Conservation (phyloP, 1,140 invertebrate genomes). For the Epicauta chinensis region DNA sequence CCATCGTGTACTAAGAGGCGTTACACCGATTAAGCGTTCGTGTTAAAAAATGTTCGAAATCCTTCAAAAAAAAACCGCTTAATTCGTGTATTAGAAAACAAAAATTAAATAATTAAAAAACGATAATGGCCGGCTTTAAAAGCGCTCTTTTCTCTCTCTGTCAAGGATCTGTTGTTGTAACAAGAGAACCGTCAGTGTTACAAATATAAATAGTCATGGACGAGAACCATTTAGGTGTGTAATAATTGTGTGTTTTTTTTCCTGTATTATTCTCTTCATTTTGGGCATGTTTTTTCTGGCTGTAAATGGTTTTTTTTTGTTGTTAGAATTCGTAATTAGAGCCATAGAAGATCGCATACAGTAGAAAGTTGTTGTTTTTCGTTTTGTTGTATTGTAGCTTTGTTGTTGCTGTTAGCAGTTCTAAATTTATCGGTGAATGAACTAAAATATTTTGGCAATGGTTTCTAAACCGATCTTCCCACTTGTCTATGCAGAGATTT, state of each 20-base stretch:
- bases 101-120: no score
- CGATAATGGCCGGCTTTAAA: no score
- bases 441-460: conserved; percentile 17
- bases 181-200: conserved; percentile 15
- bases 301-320: not conserved
- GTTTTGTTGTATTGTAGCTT: not conserved
- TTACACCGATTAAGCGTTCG: no score
- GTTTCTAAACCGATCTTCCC: no score
- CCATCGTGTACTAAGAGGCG: no score
- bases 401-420: conserved; percentile 8
- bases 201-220: conserved; percentile 33
- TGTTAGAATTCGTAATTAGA: not conserved
- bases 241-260: conserved; percentile 26
- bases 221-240: conserved; percentile 35
- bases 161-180: conserved; percentile 14
- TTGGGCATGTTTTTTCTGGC: not conserved
- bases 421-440: conserved; percentile 24
- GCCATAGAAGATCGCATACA: not conserved
- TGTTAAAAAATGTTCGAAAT: no score
- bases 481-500: no score
- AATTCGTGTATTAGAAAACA: no score
- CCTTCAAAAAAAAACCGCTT: no score
- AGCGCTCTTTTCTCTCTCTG: conserved; percentile 3
- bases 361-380: not conserved
- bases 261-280: not conserved